Base-by-base conservation (phyloP, 2,888 invertebrate genomes). In the Mythimna albipuncta region DNA sequence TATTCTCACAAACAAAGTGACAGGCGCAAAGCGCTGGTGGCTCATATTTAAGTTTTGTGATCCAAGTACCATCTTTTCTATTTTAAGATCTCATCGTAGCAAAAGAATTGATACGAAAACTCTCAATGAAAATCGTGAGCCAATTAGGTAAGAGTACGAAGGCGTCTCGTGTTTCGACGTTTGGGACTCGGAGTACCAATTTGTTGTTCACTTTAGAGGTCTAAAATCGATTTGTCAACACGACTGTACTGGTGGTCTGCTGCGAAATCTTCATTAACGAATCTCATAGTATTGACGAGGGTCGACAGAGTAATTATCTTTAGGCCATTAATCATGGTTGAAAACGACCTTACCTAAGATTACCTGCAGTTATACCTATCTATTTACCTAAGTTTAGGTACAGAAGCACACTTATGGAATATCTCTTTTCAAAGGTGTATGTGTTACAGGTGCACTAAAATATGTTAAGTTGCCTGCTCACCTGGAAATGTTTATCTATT, bases 281-380 rank as follows among this genome's bases (percentile, higher is more conserved):
- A 47, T 64, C 38, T 35, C n/a, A 35, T 52, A 59, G 59, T 64
- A 69, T 66, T 66, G 74, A 69, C 55, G 74, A 78, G 65, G 63
- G 77, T 69, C 44, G 63, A 74, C 68, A 66, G n/a, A 26, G 57
- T 58, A 63, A 63, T 77, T 67, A 68, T 68, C n/a, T 52, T 52
- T 52, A 52, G 50, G 50, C 7, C 19, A n/a, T 52, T 19, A 52
- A 52, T 52, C 50, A 52, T n/a, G 7, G 16, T 19, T 50, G 50
- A n/a, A 52, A n/a, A 52, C n/a, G 50, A 52, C 50, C n/a, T 6
- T 52, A 9, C n/a, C 50, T 52, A n/a, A 19, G 50, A n/a, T 52
- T 52, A 52, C n/a, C 50, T 19, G 50, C 16, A 19, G 16, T 50
- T 50, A 50, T 50, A 50, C 6, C 19, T 50, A 50, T 2, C n/a